These are phyloP conservation scores for Drosophila diplacantha DNA, from an alignment of 2,888 invertebrate species.

Conservation along the genomic window DNA sequence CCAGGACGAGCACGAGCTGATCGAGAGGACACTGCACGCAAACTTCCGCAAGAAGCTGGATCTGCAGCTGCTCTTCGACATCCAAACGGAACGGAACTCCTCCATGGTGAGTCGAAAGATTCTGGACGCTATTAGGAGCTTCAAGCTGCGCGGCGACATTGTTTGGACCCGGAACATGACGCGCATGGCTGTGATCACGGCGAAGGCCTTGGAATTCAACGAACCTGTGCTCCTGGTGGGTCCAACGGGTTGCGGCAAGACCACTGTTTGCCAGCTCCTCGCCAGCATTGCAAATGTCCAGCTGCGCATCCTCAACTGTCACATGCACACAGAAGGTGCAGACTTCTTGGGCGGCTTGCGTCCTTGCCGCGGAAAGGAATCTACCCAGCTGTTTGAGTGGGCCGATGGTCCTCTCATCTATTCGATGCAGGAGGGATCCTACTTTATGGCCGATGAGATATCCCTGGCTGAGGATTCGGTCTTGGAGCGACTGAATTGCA, in stretches of 20 bases:
- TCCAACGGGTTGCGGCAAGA: slow-evolving; percentile 98
- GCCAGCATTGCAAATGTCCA: slow-evolving; percentile 83
- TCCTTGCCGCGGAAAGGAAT: slow-evolving; percentile 81
- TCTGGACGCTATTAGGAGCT: slow-evolving; percentile 82
- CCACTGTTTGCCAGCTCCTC: slow-evolving; percentile 94
- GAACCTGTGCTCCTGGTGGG: slow-evolving; percentile 98
- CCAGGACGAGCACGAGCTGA: slow-evolving; percentile 88
- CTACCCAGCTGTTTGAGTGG: slow-evolving; percentile 91
- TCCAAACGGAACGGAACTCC: slow-evolving; percentile 83
- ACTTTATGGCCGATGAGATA: slow-evolving; percentile 98
- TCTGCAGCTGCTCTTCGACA: slow-evolving; percentile 84
- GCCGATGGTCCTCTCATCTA: slow-evolving; percentile 95
- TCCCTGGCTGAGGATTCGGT: slow-evolving; percentile 99
- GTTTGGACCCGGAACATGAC: slow-evolving; percentile 98
- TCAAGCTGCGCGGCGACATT: slow-evolving; percentile 82
- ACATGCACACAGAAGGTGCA: slow-evolving; percentile 98
- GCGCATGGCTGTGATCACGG: slow-evolving; percentile 85
- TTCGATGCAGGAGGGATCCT: slow-evolving; percentile 91
- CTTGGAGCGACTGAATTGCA: slow-evolving; percentile 96
- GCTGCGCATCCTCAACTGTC: slow-evolving; percentile 94
- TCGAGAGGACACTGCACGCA: slow-evolving; percentile 87
- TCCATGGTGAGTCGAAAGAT: slow-evolving; percentile 88
- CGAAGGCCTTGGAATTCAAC: slow-evolving; percentile 91
- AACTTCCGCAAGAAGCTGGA: slow-evolving; percentile 88
- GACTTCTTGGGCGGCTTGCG: slow-evolving; percentile 97